Conservation (phyloP, 1,140 invertebrate species). For the Pissodes strobi region DNA sequence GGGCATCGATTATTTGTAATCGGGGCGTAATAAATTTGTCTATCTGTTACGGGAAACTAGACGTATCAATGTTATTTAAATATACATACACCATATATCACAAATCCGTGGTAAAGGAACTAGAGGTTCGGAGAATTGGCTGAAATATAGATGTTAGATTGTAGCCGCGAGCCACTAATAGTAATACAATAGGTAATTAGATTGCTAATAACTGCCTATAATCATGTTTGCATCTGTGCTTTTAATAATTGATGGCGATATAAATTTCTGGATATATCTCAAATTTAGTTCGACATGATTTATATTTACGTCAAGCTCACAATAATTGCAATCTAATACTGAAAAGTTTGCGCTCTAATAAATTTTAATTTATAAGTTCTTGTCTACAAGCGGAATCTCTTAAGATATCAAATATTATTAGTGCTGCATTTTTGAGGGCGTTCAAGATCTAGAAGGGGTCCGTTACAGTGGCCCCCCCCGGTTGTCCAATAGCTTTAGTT, state of each 20-base stretch:
- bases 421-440: too few relatives aligned
- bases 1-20: conserved; percentile 1
- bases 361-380: too few relatives aligned
- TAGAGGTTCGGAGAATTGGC: conserved; percentile 8
- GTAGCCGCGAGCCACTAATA: background rate
- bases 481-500: too few relatives aligned
- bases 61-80: conserved; percentile 20
- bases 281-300: too few relatives aligned
- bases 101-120: conserved; percentile 9
- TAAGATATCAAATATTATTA: too few relatives aligned
- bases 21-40: conserved; percentile 15
- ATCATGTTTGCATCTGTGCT: conserved; percentile 2
- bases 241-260: conserved; percentile 4
- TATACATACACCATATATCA: conserved; percentile 18
- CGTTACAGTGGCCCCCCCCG: too few relatives aligned
- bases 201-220: conserved; percentile 11
- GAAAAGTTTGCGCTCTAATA: too few relatives aligned
- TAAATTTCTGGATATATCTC: background rate
- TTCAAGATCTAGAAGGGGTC: too few relatives aligned
- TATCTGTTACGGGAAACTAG: conserved; percentile 8
- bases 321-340: too few relatives aligned
- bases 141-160: conserved; percentile 18
- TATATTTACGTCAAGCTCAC: too few relatives aligned
- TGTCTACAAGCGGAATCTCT: too few relatives aligned
- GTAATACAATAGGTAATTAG: conserved; percentile 19